Evolutionary conservation across 2,888 invertebrate genomes (phyloP), one percentile per base, ranked within the genome.

Genomic region (Coenonympha glycerion): DNA sequence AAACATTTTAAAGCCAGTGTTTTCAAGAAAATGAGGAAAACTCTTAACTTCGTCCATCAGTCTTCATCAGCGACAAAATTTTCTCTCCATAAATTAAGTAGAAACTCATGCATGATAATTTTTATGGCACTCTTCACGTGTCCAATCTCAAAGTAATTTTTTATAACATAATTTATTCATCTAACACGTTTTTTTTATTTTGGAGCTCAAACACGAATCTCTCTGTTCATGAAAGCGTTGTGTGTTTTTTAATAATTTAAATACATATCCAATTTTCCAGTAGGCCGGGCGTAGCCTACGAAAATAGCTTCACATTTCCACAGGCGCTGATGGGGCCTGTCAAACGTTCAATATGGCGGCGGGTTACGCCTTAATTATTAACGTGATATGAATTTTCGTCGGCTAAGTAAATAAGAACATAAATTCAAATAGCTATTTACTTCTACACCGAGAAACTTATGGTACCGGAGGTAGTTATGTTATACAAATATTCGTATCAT

Each of bases 261-360:
- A 46, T 28, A 36, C 24, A 26, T 46, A 28, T 18, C 46, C 48
- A 49, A 49, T 49, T 49, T 49, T 41, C 48, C 42, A 28, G 48
- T 41, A 42, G 26, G 30, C 48, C 22, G 22, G 13, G 48, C 45
- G 5, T 24, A 24, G 33, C 34, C 3, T 28, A 34, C 48, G 4
- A 42, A 49, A 42, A 49, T 49, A 49, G 48, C 24, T 15, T 16
- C 31, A 49, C 42, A 42, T 42, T 34, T 36, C 22, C 16, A 37
- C 26, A 18, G 16, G 18, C 18, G 36, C 13, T 34, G 36, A 36
- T 46, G 48, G 24, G 4, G 24, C 18, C 48, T 48, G 48, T 48
- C 48, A 39, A 24, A 47, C 37, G 28, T 19, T 31, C 40, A 33
- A 48, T 33, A 40, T 40, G 22, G 15, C 15, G 30, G 24, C 21